Evolutionary conservation across 2,797 vertebrate species (phyloP), one percentile per base, ranked within the genome.

Genomic region (Hydrocynus forskahlii): DNA sequence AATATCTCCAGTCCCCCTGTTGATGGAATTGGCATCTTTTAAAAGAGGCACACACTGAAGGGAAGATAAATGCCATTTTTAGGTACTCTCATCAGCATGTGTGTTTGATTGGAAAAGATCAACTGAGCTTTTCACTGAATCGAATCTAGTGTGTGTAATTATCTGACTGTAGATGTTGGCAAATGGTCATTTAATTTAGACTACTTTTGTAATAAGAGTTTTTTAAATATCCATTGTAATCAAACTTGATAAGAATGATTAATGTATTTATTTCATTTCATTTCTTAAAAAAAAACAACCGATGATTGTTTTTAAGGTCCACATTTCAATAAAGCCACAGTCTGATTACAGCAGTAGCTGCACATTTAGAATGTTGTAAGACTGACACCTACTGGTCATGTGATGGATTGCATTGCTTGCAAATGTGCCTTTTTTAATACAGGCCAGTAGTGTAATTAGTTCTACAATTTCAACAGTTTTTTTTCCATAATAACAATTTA

Each of bases 331-430:
- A 48, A 14, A 52, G 13, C 48, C 10, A 50, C 29, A 52, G n/a
- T 14, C 35, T 55, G 25, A 68, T 60, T 50, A 52, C 25, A 62
- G 40, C n/a, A 45, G 9, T 69, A 52, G 6, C 14, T 45, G n/a
- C 2, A 52, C 13, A 14, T n/a, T 67, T 81, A 29, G 17, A 1
- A 60, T 85, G 69, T 60, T n/a, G 80, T 78, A 85, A 85, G 72
- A 87, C 90, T 92, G 92, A 91, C 93, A 89, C 75, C 92, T 85
- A 82, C 81, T 85, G 93, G 88, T 21, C 57, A 75, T 59, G 70
- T 0, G 1, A 23, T 66, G 85, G 84, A 92, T 73, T 89, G 45
- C 87, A 81, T 14, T 38, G 2, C 25, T 63, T 4, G 1, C 21
- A 62, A 8, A 13, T 5, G 0, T 8, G 45, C 48, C 25, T 13